These are phyloP conservation scores for Drosophila paramelanica DNA, from an alignment of 2,888 invertebrate genomes.

Conservation along the genomic window DNA sequence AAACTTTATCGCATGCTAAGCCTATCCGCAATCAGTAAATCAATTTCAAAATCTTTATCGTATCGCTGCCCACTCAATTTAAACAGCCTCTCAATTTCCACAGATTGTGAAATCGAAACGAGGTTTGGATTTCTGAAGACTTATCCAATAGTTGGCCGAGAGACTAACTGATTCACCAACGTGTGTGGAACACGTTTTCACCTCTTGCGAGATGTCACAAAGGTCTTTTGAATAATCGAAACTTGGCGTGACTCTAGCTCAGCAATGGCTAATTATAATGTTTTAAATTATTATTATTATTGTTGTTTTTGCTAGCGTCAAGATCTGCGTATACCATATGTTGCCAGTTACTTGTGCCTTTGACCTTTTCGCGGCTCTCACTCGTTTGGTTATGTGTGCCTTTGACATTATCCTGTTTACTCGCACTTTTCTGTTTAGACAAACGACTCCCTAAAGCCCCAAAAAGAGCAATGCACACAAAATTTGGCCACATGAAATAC, in stretches of 20 bases:
- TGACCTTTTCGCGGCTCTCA: slow-evolving; percentile 44
- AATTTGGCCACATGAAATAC: slow-evolving; percentile 17
- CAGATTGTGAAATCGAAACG: slow-evolving; percentile 69
- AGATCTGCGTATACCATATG: slow-evolving; percentile 1
- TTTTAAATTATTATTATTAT: not conserved
- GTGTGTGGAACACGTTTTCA: slow-evolving; percentile 56
- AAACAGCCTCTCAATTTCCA: slow-evolving; percentile 60
- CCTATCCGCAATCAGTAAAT: slow-evolving; percentile 1
- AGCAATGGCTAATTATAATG: slow-evolving; percentile 28
- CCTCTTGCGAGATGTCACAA: slow-evolving; percentile 30
- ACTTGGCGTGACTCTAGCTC: slow-evolving; percentile 41
- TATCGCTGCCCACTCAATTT: slow-evolving; percentile 32
- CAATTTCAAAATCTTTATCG: slow-evolving; percentile 37
- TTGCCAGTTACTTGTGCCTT: slow-evolving; percentile 17
- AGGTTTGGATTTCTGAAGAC: slow-evolving; percentile 17
- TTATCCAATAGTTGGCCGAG: slow-evolving; percentile 23
- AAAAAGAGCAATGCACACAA: slow-evolving; percentile 24
- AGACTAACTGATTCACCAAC: slow-evolving; percentile 50
- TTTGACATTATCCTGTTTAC: slow-evolving; percentile 57
- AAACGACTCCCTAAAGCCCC: slow-evolving; percentile 15
- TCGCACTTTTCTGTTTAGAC: slow-evolving; percentile 44
- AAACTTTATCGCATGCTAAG: slow-evolving; percentile 1
- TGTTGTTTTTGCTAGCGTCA: not conserved
- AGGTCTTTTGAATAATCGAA: slow-evolving; percentile 44
- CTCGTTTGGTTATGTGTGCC: slow-evolving; percentile 12